Evolutionary conservation across 1,140 invertebrate species (phyloP), one percentile per base, ranked within the genome.

Genomic region (Bombyx mandarina): DNA sequence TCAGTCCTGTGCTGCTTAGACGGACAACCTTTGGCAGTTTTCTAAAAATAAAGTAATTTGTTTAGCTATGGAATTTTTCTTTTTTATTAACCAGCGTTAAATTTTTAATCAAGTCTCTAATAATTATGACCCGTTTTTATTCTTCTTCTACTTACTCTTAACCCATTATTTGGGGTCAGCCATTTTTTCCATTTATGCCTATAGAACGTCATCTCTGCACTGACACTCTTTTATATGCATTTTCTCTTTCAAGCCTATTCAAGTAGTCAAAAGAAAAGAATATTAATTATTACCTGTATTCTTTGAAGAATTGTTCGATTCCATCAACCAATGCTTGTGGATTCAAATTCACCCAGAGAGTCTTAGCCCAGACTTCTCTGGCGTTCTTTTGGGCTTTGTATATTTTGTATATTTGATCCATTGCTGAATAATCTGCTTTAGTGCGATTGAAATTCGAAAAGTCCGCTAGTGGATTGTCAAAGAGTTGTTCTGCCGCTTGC

Each of bases 281-380:
- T 12, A 50, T 43, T 45, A 66, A 50, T 43, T 45, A 66, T 63
- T 88, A 92, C 69, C 92, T 89, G 66, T 94, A 95, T 62, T 94
- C 92, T 70, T 93, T 94, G 42, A 97, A 82, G 81, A 93, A 97
- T 49, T 89, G 89, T 58, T 98, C 96, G 71, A 97, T 97, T 10
- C 95, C 96, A 60, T 97, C 94, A 18, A 95, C 91, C 5, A 98
- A 81, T 4, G 92, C 89, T 67, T 95, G 92, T 1, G 96, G 93
- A 82, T 97, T 94, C 8, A 98, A 88, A 80, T 98, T 92, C 2
- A 90, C 91, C 96, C 97, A 98, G 6, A 97, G 79, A 1, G 94
- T 96, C 75, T 94, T 93, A 6, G 94, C 91, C 96, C 96, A 98
- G 2, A 89, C 67, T 53, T 96, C 92, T 42, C 94, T 89, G 0